Base-by-base conservation (phyloP, 92 coral and sea anemone species). In the Epizoanthus stellaris region DNA sequence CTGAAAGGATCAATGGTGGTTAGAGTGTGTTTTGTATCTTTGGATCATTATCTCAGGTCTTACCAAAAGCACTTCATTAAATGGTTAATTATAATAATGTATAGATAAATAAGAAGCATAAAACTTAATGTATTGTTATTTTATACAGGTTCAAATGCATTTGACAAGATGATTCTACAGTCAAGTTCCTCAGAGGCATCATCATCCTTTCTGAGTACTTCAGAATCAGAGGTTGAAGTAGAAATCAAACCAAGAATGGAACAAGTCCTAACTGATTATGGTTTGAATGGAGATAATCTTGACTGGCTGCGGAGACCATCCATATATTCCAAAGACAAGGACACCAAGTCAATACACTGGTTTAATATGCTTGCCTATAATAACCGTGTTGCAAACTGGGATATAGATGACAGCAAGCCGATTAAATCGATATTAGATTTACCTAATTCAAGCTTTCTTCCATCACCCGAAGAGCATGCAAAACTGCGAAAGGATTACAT, bases 331-430 rank as follows among this genome's bases (percentile, higher is more conserved):
- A 3, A 17, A 4, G 70, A 60, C 19, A 68, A 39, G 16, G 88
- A 88, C 49, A 88, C 91, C 39, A 70, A 84, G 25, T 82, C 91
- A 30, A 42, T 88, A 0, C 91, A 82, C 71, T 81, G 91, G 70
- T 82, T 88, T 23, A 70, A 67, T n/a, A 70, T 88, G 77, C 12
- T 88, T 23, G 88, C 66, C 1, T 69, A 73, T 67, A 79, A 82
- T 14, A 73, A 88, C 17, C 77, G 91, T 57, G 91, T 88, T 53
- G 43, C 9, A 4, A 61, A 72, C 75, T 66, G 75, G 83, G 45
- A 65, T 12, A 45, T 76, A 14, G 30, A 19, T 62, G 85, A 84
- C 75, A 47, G 52, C 16, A 3, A 83, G 12, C 91, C 87, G 5
- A 76, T 76, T 0, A 75, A 56, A 60, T n/a, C 69, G 13, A 54